A percentile compares a stretch with the other conserved stretches of the same genome.
phyloP scores from a whole-genome alignment of 23 tunicate genomes.

The Halocynthia roretzi region DNA sequence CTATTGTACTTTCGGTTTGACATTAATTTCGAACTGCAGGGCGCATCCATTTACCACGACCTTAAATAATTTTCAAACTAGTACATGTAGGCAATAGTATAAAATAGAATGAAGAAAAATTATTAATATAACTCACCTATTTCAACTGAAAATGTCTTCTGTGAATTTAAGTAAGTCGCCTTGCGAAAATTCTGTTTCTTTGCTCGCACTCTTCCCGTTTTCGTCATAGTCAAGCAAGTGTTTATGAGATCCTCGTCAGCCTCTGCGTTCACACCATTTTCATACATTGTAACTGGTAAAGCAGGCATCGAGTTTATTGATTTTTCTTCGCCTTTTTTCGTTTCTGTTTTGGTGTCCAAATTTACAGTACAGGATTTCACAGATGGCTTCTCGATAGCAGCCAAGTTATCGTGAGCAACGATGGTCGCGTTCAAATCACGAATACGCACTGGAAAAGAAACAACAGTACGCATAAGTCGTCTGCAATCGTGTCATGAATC shows the following conservation, averaged over 20 bases:
- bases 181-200: conserved; percentile 16
- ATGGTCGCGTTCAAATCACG: too few relatives aligned
- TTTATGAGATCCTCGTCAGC: background rate
- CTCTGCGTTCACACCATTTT: background rate
- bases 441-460: too few relatives aligned
- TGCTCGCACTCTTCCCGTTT: conserved; percentile 15
- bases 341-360: background rate
- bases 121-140: background rate
- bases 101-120: too few relatives aligned
- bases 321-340: background rate
- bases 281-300: conserved; percentile 1
- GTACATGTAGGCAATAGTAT: too few relatives aligned
- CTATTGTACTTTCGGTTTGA: too few relatives aligned
- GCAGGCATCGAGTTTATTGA: background rate
- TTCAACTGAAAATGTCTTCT: background rate
- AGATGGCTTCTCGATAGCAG: too few relatives aligned
- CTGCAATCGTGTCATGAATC: too few relatives aligned
- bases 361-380: background rate
- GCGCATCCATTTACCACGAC: too few relatives aligned
- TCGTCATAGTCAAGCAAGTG: conserved; percentile 12
- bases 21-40: too few relatives aligned
- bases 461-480: too few relatives aligned
- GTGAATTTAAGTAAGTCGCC: conserved; percentile 16
- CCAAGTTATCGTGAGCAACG: too few relatives aligned
- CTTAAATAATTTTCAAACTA: too few relatives aligned